A percentile compares a stretch with the other conserved stretches of the same genome.
phyloP scores from a whole-genome alignment of 2,888 invertebrate genomes.

The Tetrapedia diversipes region DNA sequence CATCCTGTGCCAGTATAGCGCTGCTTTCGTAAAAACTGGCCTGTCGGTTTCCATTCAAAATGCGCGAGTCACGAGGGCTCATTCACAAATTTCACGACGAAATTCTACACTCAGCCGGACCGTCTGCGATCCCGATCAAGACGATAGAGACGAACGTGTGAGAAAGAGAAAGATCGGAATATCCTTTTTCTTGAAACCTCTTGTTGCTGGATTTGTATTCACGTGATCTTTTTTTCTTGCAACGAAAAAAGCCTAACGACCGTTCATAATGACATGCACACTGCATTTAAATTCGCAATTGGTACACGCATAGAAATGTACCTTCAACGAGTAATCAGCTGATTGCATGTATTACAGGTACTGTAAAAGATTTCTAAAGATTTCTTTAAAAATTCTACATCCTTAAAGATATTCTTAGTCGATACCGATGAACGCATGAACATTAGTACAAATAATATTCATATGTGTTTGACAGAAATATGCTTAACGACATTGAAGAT shows the following conservation, averaged over 20 bases:
- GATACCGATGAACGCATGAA: not conserved
- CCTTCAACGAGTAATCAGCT: slow-evolving; percentile 49
- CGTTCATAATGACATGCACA: slow-evolving; percentile 26
- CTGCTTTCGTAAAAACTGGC: slow-evolving; percentile 69
- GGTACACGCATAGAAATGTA: slow-evolving; percentile 18
- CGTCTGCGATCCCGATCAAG: slow-evolving; percentile 69
- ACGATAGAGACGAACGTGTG: slow-evolving; percentile 20
- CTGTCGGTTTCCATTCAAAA: slow-evolving; percentile 70
- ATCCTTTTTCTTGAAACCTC: slow-evolving; percentile 35
- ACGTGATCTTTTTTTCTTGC: slow-evolving; percentile 19
- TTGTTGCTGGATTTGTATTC: slow-evolving; percentile 39
- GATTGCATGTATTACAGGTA: slow-evolving; percentile 13
- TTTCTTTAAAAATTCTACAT: too few relatives aligned
- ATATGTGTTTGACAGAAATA: slow-evolving; percentile 22
- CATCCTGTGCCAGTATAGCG: slow-evolving; percentile 66
- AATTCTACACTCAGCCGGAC: slow-evolving; percentile 66
- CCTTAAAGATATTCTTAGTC: not conserved
- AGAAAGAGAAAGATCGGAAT: slow-evolving; percentile 25
- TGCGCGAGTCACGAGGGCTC: slow-evolving; percentile 71
- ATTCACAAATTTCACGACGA: slow-evolving; percentile 71
- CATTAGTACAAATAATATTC: slow-evolving; percentile 10
- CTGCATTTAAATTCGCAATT: slow-evolving; percentile 45
- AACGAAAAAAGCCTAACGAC: not conserved
- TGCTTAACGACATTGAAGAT: slow-evolving; percentile 36
- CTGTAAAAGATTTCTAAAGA: slow-evolving; percentile 17